phyloP scores from a whole-genome alignment of 2,797 vertebrate species.

The Sylvilagus floridanus region DNA sequence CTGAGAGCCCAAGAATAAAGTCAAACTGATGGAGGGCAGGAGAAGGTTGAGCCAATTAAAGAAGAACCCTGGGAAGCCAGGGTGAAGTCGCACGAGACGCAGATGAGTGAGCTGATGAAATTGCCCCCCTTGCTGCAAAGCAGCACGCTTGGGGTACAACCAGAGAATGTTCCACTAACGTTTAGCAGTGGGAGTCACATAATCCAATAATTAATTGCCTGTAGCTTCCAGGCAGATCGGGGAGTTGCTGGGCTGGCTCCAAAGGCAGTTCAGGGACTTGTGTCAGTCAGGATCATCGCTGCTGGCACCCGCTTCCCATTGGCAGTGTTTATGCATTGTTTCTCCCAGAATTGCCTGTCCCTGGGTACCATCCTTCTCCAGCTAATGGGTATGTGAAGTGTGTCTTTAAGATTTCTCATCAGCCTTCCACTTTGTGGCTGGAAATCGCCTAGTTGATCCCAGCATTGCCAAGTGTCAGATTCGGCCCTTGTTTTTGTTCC shows the following conservation, averaged over 20 bases:
- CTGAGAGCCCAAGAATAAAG: constrained; percentile 65
- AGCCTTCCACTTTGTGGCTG: constrained; percentile 17
- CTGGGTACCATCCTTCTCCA: background rate
- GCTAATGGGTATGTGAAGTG: constrained; percentile 64
- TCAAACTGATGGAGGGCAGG: constrained; percentile 64
- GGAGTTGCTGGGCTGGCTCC: constrained; percentile 61
- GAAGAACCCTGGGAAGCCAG: constrained; percentile 70
- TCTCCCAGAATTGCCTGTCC: constrained; percentile 46
- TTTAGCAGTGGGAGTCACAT: constrained; percentile 80
- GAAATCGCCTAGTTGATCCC: constrained; percentile 47
- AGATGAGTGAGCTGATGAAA: constrained; percentile 80
- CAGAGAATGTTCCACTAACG: constrained; percentile 61
- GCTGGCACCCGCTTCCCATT: constrained; percentile 53
- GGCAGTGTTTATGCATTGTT: constrained; percentile 61
- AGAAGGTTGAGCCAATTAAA: constrained; percentile 78
- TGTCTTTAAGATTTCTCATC: constrained; percentile 62
- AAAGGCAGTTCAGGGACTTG: constrained; percentile 66
- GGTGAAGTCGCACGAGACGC: constrained; percentile 68
- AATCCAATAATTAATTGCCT: constrained; percentile 84
- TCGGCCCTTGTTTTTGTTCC: background rate
- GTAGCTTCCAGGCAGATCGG: constrained; percentile 76
- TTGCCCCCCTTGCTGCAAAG: constrained; percentile 66
- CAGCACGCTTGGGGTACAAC: constrained; percentile 72
- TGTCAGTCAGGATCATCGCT: constrained; percentile 66
- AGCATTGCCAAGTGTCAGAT: constrained; percentile 38